Percentiles rank a stretch among this genome's conserved stretches.
Evolutionary conservation across 2,113 vertebrate species (phyloP).

Genomic region (Empidonax alnorum): DNA sequence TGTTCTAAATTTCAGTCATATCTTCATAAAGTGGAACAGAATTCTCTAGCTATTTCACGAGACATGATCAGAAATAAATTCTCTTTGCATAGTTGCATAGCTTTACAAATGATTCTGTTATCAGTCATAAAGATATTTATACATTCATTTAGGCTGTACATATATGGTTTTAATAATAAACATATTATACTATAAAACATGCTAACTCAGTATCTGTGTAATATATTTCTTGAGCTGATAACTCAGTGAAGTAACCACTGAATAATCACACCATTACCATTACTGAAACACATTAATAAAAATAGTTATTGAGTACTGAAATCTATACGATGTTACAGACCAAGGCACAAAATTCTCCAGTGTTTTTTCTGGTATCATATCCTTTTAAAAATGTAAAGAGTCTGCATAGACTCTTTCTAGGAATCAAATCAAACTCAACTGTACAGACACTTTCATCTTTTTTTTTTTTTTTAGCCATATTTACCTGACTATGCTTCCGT

Average conservation of each 20-base stretch:
- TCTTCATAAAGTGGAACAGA: neutral
- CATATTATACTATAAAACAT: neutral
- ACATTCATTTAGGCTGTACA: neutral
- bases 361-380: neutral
- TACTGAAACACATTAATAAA: neutral
- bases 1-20: neutral
- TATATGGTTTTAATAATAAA: neutral
- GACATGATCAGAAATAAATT: neutral
- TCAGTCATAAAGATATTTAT: neutral
- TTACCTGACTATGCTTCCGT: neutral
- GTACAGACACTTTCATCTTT: fast-evolving
- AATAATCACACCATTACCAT: neutral
- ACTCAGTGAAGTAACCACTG: neutral
- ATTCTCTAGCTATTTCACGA: neutral
- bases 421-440: neutral
- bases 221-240: neutral
- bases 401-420: neutral
- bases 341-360: neutral
- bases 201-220: neutral
- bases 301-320: neutral
- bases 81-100: neutral
- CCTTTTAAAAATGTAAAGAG: neutral
- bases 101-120: neutral
- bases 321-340: neutral
- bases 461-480: neutral